Percentiles rank a stretch among this genome's conserved stretches.
Conservation (phyloP, 2,797 vertebrate species). For the Valencia hispanica region DNA sequence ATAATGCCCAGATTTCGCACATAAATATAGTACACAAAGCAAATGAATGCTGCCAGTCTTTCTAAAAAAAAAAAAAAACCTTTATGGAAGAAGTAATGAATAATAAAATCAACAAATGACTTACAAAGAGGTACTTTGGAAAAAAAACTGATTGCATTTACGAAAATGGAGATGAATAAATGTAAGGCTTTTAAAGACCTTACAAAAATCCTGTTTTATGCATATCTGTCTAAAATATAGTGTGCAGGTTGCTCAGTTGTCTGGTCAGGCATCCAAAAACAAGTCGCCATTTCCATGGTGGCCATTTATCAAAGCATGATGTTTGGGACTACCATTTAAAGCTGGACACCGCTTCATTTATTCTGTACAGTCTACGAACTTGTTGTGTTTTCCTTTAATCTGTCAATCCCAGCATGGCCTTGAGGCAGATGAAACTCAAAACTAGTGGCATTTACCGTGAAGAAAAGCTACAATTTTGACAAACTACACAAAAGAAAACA, state of each 20-base stretch:
- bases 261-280: background rate
- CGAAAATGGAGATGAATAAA: background rate
- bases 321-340: background rate
- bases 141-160: background rate
- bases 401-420: background rate
- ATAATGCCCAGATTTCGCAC: background rate
- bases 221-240: background rate
- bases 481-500: slow-evolving; percentile 4
- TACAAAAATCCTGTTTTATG: background rate
- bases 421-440: background rate
- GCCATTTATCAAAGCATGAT: slow-evolving; percentile 4
- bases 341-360: background rate
- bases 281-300: background rate
- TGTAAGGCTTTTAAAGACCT: background rate
- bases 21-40: background rate
- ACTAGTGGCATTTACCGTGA: slow-evolving; percentile 17
- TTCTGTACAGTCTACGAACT: background rate
- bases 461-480: slow-evolving; percentile 21
- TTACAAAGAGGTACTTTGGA: background rate
- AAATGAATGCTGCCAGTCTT: background rate
- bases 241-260: background rate
- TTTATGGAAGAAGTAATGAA: no score
- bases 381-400: background rate
- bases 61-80: background rate
- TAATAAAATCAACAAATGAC: background rate